Evolutionary conservation across 2,888 invertebrate genomes (phyloP), one percentile per base, ranked within the genome.

Genomic region (Nebria brevicollis): DNA sequence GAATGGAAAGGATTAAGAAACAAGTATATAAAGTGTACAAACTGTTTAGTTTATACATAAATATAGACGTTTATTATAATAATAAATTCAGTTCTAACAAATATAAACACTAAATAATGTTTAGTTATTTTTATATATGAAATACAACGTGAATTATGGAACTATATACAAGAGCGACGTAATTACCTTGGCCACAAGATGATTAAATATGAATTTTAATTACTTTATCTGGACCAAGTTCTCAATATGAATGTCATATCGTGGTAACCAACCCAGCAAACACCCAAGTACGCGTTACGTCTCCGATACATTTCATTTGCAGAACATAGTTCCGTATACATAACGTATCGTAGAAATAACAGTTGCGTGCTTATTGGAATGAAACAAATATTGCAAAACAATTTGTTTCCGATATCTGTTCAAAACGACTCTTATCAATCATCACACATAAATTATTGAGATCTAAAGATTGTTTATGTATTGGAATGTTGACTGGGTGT

Each of bases 401-500:
- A 34, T 34, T 34, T 34, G 34, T 34, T 34, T 34, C 34, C 34
- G 34, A 34, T 34, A 34, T 34, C 34, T 4, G 41, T 73, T 66
- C 54, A 68, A 78, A 79, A 10, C 54, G 65, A 82, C 34, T 11
- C 11, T 8, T 8, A 11, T 72, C 65, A 73, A 26, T 41, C 25
- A 66, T 72, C 42, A 77, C 68, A 68, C 77, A 41, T 41, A 81
- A 42, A 82, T 65, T 15, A 83, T 77, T 25, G 54, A 66, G 66
- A 42, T 68, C 11, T 75, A 43, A 43, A 75, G 68, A 72, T 65
- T 70, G 25, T 79, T 75, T 82, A 82, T 85, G 82, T 82, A 84
- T 86, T 87, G 75, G 87, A 87, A 86, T 92, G 92, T 86, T 92
- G 92, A 84, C 91, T 92, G 64, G 92, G 92, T 83, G 92, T 92